Base-by-base conservation (phyloP, 2,113 vertebrate genomes). In the mouse (Mus musculus) region DNA sequence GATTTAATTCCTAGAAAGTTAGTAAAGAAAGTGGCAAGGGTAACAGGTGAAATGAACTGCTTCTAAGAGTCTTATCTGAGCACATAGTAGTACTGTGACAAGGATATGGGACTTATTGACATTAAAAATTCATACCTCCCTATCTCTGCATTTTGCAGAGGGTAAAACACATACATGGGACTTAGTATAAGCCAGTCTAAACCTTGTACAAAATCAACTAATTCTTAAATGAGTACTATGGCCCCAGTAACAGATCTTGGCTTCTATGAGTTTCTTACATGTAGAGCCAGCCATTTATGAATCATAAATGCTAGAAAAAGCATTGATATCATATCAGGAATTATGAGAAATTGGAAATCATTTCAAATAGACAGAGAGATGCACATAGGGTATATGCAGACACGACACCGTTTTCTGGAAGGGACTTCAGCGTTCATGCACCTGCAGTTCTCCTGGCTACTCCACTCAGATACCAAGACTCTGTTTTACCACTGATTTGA, bases 31-130 rank as follows among this genome's bases (percentile, higher is more conserved):
- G 3, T 76, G 54, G 87, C 77, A 71, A 78, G 39, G 87, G 59
- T 86, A 52, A 95, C 22, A 61, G 76, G 72, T 94, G 49, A 95
- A 94, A 78, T 46, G 63, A 94, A 75, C 94, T 91, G 26, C 78
- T 91, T 63, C 94, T 84, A 88, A 95, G 11, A 75, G 76, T 87
- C 49, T 93, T 89, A 73, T 26, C 39, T 90, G 42, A 91, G 22
- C 22, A 90, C 78, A 81, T 46, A 39, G 16, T 16, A 65, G 42
- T 84, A 80, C 69, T 88, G 42, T 93, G 49, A 76, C 82, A 26
- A 89, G 78, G n/a, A 59, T 36, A 65, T 54, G 26, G 3, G 3
- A 8, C 73, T 81, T 81, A 39, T 88, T 91, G 75, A 8, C 49
- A 84, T 88, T 36, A 69, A 56, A 56, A 75, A n/a, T 42, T 89